phyloP scores from a whole-genome alignment of 2,888 invertebrate genomes.

The Sminthurides aquaticus region DNA sequence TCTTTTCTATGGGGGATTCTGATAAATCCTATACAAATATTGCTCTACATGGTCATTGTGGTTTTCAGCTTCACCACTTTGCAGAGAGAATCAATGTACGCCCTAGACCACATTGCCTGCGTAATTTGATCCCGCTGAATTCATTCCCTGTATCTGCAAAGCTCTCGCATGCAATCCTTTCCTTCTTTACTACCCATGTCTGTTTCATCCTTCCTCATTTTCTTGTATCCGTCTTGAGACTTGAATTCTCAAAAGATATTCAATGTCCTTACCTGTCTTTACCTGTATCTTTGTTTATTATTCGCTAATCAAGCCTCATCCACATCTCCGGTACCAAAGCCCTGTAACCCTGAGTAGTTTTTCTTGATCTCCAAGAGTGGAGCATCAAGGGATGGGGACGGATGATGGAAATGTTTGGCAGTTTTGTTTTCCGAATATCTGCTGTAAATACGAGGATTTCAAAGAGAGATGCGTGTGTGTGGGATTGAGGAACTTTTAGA shows the following conservation, averaged over 20 bases:
- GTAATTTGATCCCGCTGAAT: slow-evolving; percentile 19
- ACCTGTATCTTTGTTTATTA: too few relatives aligned
- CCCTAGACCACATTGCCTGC: slow-evolving; percentile 12
- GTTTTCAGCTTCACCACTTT: slow-evolving; percentile 19
- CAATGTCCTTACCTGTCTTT: too few relatives aligned
- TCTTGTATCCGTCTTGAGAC: background rate
- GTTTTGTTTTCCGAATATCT: too few relatives aligned
- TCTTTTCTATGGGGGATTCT: background rate
- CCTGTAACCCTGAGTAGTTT: too few relatives aligned
- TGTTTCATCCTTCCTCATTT: background rate
- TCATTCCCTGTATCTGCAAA: slow-evolving; percentile 4
- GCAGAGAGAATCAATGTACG: slow-evolving; percentile 9
- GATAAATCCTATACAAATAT: background rate
- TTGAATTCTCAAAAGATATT: background rate
- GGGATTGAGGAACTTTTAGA: too few relatives aligned
- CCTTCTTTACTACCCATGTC: background rate
- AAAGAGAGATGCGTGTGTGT: too few relatives aligned
- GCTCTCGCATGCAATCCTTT: slow-evolving; percentile 6
- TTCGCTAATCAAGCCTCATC: too few relatives aligned
- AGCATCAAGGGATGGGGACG: too few relatives aligned
- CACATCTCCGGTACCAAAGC: too few relatives aligned
- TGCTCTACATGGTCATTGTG: slow-evolving; percentile 8
- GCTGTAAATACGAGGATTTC: too few relatives aligned
- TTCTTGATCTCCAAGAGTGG: too few relatives aligned
- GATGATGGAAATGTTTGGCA: too few relatives aligned